Evolutionary conservation across 2,888 invertebrate genomes (phyloP).

Genomic region (Mantis religiosa): DNA sequence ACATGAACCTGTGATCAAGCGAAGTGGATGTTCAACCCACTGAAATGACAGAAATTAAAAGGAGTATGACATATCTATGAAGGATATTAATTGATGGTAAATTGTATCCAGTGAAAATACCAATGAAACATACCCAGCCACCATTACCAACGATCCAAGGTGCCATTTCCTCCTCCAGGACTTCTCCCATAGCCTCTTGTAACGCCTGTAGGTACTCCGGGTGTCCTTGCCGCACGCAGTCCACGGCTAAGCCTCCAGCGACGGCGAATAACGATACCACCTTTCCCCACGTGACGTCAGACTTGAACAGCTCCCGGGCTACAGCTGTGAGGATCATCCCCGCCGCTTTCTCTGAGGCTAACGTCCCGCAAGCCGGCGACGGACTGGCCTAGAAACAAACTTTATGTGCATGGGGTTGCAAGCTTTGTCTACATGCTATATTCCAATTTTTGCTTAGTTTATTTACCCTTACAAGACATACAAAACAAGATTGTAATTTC

Average conservation of each 20-base stretch:
- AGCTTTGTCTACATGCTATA: not conserved
- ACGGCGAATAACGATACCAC: conserved; percentile 77
- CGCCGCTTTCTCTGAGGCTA: conserved; percentile 56
- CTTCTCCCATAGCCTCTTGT: conserved; percentile 71
- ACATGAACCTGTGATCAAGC: too few relatives aligned
- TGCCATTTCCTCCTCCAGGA: conserved; percentile 64
- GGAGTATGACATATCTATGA: too few relatives aligned
- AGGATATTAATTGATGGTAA: too few relatives aligned
- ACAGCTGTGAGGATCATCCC: conserved; percentile 63
- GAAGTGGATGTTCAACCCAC: too few relatives aligned
- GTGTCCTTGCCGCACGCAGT: conserved; percentile 69
- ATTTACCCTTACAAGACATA: too few relatives aligned
- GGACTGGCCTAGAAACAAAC: conserved; percentile 47
- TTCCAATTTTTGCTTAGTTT: not conserved
- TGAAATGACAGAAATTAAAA: too few relatives aligned
- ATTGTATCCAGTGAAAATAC: too few relatives aligned
- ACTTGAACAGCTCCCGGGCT: conserved; percentile 64
- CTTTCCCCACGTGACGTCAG: conserved; percentile 76
- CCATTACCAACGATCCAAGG: conserved; percentile 79
- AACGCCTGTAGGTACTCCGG: conserved; percentile 74
- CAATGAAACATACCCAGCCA: conserved; percentile 67
- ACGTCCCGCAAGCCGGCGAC: conserved; percentile 52
- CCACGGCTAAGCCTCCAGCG: conserved; percentile 77
- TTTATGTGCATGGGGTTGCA: not conserved
- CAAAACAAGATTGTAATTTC: too few relatives aligned